Evolutionary conservation across 2,113 vertebrate species (phyloP).

Genomic region (Pollimyrus isidori): DNA sequence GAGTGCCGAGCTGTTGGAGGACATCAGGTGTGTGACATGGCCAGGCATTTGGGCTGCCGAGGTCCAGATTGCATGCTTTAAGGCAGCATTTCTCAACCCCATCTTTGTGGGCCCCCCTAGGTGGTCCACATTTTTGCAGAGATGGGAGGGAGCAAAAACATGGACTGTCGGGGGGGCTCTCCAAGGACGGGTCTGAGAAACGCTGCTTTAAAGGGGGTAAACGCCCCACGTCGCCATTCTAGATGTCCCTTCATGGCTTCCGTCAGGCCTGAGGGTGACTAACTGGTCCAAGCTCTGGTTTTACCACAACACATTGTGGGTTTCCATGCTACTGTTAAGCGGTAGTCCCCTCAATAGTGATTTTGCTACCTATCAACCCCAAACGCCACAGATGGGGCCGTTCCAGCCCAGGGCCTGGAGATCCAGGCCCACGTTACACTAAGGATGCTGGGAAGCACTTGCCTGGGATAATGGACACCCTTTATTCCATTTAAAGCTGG

Average conservation of each 20-base stretch:
- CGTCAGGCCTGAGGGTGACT: background rate
- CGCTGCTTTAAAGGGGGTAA: background rate
- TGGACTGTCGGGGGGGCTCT: background rate
- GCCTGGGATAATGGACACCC: background rate
- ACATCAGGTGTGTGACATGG: conserved; percentile 68
- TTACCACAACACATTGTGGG: background rate
- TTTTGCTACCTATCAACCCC: background rate
- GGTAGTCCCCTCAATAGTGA: background rate
- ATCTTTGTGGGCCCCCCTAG: background rate
- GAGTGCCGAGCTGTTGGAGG: conserved; percentile 76
- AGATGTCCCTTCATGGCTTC: background rate
- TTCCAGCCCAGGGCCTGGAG: background rate
- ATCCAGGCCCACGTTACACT: background rate
- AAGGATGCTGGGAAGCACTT: background rate
- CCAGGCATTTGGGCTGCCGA: background rate
- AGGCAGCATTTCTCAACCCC: background rate
- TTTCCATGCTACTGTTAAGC: background rate
- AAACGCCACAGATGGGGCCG: background rate
- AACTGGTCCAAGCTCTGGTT: background rate
- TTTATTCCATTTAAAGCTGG: background rate
- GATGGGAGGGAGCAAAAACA: background rate
- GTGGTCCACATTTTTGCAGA: background rate
- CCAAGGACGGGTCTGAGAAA: background rate
- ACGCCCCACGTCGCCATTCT: background rate
- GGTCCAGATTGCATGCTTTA: background rate